Base-by-base conservation (phyloP, 2,888 invertebrate species). In the Chymomyza fuscimana region DNA sequence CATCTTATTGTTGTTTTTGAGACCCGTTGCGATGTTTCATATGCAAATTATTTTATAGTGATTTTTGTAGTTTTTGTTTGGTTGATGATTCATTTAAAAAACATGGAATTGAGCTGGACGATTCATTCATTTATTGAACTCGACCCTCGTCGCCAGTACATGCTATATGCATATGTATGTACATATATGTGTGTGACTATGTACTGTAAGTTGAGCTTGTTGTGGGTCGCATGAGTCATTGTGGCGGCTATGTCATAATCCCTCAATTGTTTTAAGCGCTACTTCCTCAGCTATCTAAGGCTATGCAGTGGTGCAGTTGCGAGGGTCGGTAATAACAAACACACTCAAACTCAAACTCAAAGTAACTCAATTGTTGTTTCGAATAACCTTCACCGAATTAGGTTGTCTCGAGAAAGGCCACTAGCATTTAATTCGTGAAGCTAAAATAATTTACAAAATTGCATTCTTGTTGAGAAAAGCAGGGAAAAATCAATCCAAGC, bases 31-130 rank as follows among this genome's bases (percentile, higher is more conserved):
- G 65, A 60, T 75, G 73, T 60, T 74, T 77, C 80, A 70, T 80
- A 79, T 79, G 80, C 80, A 77, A 79, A 80, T 77, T 16, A 36
- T 65, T 19, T 40, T 59, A 22, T 60, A 16, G 63, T 64, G 61
- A 58, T 56, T 22, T 51, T 77, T 65, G 74, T 74, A 73, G 72
- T 72, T 82, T 77, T 77, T 73, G 78, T 73, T 82, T 82, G 69
- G 73, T 7, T 52, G 16, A 72, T 83, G 83, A 87, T 69, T 83
- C 87, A 83, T 74, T 64, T 25, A 15, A 74, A 80, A 74, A 78
- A 72, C 82, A 72, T 74, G 82, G 82, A 82, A 80, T 77, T 77
- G 73, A 86, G 81, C 81, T 74, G 78, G 73, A 15, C 82, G 78
- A 72, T 80, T 80, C 80, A 79, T 80, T 70, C 80, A 79, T 77